These are phyloP conservation scores for Temnothorax rugatulus DNA, from an alignment of 2,888 invertebrate genomes.

Conservation along the genomic window DNA sequence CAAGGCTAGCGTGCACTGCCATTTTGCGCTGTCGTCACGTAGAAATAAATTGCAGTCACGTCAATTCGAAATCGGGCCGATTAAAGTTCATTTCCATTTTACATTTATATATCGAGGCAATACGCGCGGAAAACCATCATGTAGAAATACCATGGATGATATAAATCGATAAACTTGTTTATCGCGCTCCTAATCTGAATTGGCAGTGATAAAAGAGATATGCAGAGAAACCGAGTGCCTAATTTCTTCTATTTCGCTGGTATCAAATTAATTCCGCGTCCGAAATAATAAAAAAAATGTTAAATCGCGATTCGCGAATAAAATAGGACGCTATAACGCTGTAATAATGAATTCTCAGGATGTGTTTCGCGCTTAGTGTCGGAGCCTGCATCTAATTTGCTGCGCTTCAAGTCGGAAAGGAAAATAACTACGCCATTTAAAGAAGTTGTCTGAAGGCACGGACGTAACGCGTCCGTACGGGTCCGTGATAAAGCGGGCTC, in stretches of 20 bases:
- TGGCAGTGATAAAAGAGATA: not conserved
- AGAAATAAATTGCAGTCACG: constrained; percentile 26
- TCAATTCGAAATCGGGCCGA: not conserved
- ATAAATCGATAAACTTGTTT: not conserved
- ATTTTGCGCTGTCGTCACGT: constrained; percentile 37
- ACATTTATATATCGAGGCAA: not conserved
- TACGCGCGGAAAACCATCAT: not conserved
- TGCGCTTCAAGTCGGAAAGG: constrained; percentile 7
- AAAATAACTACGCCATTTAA: not conserved
- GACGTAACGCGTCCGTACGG: constrained; percentile 28
- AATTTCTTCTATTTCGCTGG: not conserved
- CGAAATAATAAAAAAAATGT: not conserved
- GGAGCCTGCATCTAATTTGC: constrained; percentile 4
- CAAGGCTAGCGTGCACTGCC: constrained; percentile 46
- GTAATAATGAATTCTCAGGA: not conserved
- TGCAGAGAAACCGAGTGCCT: not conserved
- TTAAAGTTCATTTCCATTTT: constrained; percentile 4
- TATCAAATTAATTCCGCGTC: not conserved
- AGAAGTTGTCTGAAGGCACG: constrained; percentile 1
- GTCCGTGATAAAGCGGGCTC: constrained; percentile 36
- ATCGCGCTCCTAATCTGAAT: not conserved
- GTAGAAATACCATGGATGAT: not conserved
- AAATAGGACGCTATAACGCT: not conserved
- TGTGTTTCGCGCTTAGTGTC: not conserved
- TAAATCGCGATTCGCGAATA: constrained; percentile 2